Conservation (phyloP, 2,113 vertebrate genomes). For the Clarias gariepinus region DNA sequence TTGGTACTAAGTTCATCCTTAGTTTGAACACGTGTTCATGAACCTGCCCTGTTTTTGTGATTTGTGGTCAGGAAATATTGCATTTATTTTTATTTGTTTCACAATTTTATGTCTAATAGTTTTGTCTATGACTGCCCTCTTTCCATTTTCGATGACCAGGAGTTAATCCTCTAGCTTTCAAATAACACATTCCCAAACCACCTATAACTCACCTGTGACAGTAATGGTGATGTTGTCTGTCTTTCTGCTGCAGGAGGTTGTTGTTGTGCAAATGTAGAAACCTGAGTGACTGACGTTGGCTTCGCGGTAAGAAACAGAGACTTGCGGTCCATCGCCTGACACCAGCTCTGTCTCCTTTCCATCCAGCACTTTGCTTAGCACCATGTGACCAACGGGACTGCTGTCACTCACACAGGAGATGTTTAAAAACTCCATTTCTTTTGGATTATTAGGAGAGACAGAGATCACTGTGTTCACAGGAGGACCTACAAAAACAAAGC, state of each 20-base stretch:
- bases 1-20: not conserved
- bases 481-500: conserved; percentile 59
- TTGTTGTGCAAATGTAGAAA: conserved; percentile 57
- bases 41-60: not conserved
- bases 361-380: conserved; percentile 62
- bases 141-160: not conserved
- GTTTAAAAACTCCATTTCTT: conserved; percentile 64
- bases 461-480: conserved; percentile 64
- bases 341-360: conserved; percentile 56
- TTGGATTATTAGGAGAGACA: conserved; percentile 61
- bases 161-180: not conserved
- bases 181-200: not conserved
- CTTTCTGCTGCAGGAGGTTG: conserved; percentile 53
- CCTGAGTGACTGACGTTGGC: conserved; percentile 55
- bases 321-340: conserved; percentile 44
- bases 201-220: conserved; percentile 43
- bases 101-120: not conserved
- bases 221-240: conserved; percentile 22
- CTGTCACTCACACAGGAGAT: conserved; percentile 57
- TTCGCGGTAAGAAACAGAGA: conserved; percentile 43
- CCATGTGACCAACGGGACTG: conserved; percentile 58
- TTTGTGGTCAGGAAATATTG: too few species aligned
- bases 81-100: not conserved
- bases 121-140: not conserved
- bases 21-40: not conserved